Base-by-base conservation (phyloP, 1,140 invertebrate species). In the Cylas formicarius region DNA sequence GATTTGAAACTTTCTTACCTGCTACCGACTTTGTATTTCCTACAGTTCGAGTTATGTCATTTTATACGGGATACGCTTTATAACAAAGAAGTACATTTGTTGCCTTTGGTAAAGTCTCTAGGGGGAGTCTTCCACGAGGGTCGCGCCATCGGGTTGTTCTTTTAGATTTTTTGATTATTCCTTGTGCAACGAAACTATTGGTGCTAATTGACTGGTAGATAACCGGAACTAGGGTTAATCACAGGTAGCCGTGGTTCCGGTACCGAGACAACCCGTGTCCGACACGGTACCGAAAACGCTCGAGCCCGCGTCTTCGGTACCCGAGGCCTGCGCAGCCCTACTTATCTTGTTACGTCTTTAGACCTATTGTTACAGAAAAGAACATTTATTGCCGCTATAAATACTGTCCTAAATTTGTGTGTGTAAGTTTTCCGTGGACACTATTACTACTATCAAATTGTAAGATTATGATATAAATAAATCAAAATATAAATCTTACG, bases 321-420 rank as follows among this genome's bases (percentile, higher is more conserved):
- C 39, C 47, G 23, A 48, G 47, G n/a, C 40, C 22, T 13, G 7
- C 2, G 8, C 18, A 29, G 31, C 33, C 23, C 53, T 57, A 56
- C 40, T 54, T 50, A 57, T 61, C 57, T 62, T 60, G 60, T 62
- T 62, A 60, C 53, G 40, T 62, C 58, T 60, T 50, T 62, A 62
- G 58, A 52, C 48, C 53, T 55, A 58, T 61, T 61, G 57, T 62
- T 62, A 61, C 42, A 41, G 40, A 56, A 43, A 56, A 45, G 21
- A 32, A 47, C 32, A 51, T 51, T 35, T 42, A 36, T 36, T 36
- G 22, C 36, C 24, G 41, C 28, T 11, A 38, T 40, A 42, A 55
- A 45, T 60, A 65, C 58, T 65, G 62, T 65, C 60, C 60, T 63
- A 62, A 59, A 63, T 62, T 63, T 63, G 53, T 65, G 61, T 62